Base-by-base conservation (phyloP, 2,113 vertebrate species). In the Poecile atricapillus region DNA sequence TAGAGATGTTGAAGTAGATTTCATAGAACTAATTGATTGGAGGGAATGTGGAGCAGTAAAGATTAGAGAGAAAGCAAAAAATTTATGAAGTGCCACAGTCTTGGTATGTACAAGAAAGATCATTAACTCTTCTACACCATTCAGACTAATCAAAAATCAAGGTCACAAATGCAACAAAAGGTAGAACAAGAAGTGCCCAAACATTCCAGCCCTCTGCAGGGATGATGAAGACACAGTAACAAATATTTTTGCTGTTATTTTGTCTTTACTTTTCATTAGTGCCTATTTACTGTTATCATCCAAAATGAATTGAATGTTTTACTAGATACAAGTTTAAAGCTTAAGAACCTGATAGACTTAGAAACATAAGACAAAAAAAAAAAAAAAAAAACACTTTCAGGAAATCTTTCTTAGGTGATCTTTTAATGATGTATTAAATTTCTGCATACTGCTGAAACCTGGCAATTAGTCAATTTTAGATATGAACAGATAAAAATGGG, bases 391-490 rank as follows among this genome's bases (percentile, higher is more conserved):
- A 4, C 11, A 35, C 46, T 70, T 31, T 25, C 49, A 58, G 46
- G 46, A 81, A 87, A 75, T 43, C 11, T 77, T 84, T 67, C 47
- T 70, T 55, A 82, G 52, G 74, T 47, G 58, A 71, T 91, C 69
- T 87, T 94, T 82, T 87, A 82, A 94, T 37, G 39, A 89, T 64
- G 37, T 30, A 87, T 62, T 59, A 83, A 53, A 77, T 78, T 78
- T 91, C 77, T 84, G 74, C 31, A 75, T 49, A 53, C 13, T 79
- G 39, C 49, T 89, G 74, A 82, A 94, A 85, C 44, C 28, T 67
- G 87, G 69, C 44, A 95, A 82, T 93, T 89, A 94, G 78, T 24
- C 58, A 78, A 73, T 76, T 95, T 76, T 85, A 79, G 58, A 79
- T 79, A 55, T 16, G 15, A 89, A 64, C n/a, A 63, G 39, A 85